Conservation (phyloP, 2,888 invertebrate genomes). For the Volucella bombylans region DNA sequence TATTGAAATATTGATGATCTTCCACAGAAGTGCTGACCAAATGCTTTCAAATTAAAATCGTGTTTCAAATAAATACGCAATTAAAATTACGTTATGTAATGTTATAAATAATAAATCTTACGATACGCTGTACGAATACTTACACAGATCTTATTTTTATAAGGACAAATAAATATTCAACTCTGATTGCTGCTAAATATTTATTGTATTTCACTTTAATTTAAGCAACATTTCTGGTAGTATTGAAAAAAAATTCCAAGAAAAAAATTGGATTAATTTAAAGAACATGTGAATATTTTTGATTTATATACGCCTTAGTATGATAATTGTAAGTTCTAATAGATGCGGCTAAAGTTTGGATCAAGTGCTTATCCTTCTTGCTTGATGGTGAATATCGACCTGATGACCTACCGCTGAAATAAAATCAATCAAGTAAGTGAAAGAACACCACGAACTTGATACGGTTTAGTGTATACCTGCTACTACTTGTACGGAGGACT, state of each 20-base stretch:
- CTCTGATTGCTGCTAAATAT: too few species aligned
- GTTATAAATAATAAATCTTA: background rate
- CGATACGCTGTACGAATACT: too few species aligned
- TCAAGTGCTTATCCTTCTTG: slow-evolving; percentile 84
- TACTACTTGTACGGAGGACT: slow-evolving; percentile 87
- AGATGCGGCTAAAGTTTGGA: slow-evolving; percentile 86
- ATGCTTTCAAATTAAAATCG: background rate
- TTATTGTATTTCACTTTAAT: too few species aligned
- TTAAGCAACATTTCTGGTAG: too few species aligned
- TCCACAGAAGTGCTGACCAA: background rate
- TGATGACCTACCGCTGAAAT: slow-evolving; percentile 77
- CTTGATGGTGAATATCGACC: slow-evolving; percentile 77
- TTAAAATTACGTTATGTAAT: background rate
- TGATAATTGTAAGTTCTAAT: slow-evolving; percentile 89
- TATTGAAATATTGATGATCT: too few species aligned
- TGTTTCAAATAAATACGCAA: background rate
- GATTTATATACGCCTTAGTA: slow-evolving; percentile 88
- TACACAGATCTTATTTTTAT: too few species aligned
- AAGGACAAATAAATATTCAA: too few species aligned
- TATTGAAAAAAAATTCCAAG: too few species aligned
- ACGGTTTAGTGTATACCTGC: slow-evolving; percentile 76
- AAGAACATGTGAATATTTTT: slow-evolving; percentile 86
- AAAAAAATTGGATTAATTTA: slow-evolving; percentile 75
- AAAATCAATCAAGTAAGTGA: slow-evolving; percentile 12
- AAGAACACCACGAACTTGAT: too few species aligned